phyloP scores from a whole-genome alignment of 2,797 vertebrate genomes.

The Eidolon dupreanum region DNA sequence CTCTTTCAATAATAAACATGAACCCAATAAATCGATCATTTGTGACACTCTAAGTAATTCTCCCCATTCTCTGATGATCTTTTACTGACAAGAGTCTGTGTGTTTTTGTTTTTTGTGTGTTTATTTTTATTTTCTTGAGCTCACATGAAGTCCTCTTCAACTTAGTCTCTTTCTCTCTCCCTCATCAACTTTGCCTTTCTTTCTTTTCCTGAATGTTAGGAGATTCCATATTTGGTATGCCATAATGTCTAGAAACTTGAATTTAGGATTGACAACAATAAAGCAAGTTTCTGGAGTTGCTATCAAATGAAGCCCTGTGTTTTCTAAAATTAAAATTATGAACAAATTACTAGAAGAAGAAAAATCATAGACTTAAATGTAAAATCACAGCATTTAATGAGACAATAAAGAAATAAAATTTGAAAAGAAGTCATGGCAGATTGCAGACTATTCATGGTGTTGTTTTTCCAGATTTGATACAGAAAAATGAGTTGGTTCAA shows the following conservation, averaged over 20 bases:
- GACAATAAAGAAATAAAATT: conserved; percentile 15
- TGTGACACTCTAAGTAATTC: neutral
- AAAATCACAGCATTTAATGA: conserved; percentile 53
- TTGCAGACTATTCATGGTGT: neutral
- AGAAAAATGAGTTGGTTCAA: neutral
- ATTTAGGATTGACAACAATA: neutral
- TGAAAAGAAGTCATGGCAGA: neutral
- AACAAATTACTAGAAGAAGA: neutral
- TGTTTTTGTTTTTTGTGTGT: neutral
- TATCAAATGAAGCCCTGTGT: neutral
- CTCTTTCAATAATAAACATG: neutral
- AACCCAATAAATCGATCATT: neutral
- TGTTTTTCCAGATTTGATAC: neutral
- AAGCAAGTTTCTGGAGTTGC: neutral
- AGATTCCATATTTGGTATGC: neutral
- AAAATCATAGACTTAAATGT: neutral
- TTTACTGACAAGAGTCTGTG: neutral
- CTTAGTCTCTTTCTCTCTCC: neutral
- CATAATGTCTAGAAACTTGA: neutral
- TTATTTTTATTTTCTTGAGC: neutral
- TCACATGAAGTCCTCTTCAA: neutral
- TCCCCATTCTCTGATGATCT: neutral
- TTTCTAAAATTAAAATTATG: neutral
- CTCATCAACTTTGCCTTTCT: neutral
- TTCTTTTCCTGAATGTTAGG: neutral